Evolutionary conservation across 2,797 vertebrate genomes (phyloP).

Genomic region (Sebastes iracundus): DNA sequence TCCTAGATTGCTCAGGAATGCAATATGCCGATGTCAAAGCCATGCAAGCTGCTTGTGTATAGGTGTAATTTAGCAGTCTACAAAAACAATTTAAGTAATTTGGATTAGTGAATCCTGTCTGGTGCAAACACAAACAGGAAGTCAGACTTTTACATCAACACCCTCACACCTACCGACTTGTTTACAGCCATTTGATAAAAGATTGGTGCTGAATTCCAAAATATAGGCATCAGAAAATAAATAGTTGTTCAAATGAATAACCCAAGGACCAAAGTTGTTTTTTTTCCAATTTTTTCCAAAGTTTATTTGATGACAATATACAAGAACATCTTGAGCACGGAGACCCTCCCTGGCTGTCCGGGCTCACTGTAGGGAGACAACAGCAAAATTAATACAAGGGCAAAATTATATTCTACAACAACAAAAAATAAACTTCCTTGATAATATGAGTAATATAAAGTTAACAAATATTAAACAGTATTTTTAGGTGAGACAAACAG

Average conservation of each 20-base stretch:
- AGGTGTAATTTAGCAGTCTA: background rate
- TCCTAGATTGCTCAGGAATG: background rate
- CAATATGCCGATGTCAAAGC: background rate
- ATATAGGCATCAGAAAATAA: background rate
- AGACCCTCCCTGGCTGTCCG: conserved; percentile 65
- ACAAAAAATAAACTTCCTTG: background rate
- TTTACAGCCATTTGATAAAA: background rate
- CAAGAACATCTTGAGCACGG: conserved; percentile 84
- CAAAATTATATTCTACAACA: background rate
- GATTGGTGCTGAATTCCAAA: background rate
- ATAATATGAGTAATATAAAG: background rate
- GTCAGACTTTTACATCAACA: background rate
- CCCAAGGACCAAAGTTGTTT: background rate
- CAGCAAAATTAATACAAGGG: conserved; percentile 5
- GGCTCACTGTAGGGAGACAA: conserved; percentile 78
- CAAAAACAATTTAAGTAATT: background rate
- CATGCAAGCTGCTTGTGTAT: background rate
- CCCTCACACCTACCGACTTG: background rate
- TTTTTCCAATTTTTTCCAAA: conserved; percentile 61
- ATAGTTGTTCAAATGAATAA: background rate
- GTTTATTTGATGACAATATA: conserved; percentile 85
- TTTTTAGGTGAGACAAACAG: background rate
- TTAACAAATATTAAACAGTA: background rate
- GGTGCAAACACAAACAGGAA: background rate
- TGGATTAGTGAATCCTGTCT: background rate